phyloP scores from a whole-genome alignment of 2,888 invertebrate genomes.

The Lepidocyrtinus sp. region DNA sequence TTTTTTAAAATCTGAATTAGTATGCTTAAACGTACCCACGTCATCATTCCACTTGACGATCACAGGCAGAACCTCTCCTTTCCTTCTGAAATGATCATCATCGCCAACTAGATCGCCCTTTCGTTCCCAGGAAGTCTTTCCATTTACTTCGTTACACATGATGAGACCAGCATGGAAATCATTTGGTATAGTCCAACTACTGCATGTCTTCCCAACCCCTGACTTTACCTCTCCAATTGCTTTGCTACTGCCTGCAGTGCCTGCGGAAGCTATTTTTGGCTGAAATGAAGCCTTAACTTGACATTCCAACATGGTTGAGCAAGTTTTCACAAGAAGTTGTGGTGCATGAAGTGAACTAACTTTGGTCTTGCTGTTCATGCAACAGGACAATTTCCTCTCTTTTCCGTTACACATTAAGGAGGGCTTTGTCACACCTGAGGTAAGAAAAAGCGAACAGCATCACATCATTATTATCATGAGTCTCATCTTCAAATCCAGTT shows the following conservation, averaged over 20 bases:
- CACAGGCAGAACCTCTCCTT: slow-evolving; percentile 28
- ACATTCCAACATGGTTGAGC: slow-evolving; percentile 48
- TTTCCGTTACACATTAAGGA: slow-evolving; percentile 20
- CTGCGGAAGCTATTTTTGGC: slow-evolving; percentile 27
- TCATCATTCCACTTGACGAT: slow-evolving; percentile 46
- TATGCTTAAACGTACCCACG: slow-evolving; percentile 26
- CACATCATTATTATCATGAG: slow-evolving; percentile 1
- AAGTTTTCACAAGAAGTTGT: slow-evolving; percentile 28
- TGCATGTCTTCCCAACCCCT: neutral
- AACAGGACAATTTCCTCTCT: slow-evolving; percentile 33
- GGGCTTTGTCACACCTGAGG: slow-evolving; percentile 31
- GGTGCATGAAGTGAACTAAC: slow-evolving; percentile 23
- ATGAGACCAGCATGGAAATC: slow-evolving; percentile 36
- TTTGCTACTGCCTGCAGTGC: neutral
- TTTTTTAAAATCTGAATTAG: neutral
- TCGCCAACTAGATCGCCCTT: neutral
- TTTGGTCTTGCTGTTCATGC: slow-evolving; percentile 29
- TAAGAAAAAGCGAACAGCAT: slow-evolving; percentile 4
- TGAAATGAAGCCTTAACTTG: slow-evolving; percentile 52
- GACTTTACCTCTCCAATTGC: neutral
- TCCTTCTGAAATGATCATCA: slow-evolving; percentile 16
- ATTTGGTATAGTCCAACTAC: slow-evolving; percentile 27
- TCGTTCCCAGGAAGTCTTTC: slow-evolving; percentile 16
- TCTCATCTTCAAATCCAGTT: neutral
- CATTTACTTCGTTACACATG: slow-evolving; percentile 33